Evolutionary conservation across 2,888 invertebrate species (phyloP).

Genomic region (Diogma glabrata): DNA sequence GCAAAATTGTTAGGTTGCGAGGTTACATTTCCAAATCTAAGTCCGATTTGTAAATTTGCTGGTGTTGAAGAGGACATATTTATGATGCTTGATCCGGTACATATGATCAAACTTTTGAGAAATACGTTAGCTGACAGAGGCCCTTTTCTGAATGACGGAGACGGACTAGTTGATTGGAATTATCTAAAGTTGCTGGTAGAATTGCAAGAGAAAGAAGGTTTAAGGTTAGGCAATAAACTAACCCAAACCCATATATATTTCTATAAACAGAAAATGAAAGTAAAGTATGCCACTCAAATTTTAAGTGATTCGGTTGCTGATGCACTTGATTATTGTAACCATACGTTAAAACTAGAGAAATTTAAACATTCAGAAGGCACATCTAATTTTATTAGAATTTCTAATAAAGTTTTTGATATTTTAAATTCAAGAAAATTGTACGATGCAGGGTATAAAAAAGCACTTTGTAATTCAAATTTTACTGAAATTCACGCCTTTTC

Average conservation of each 20-base stretch:
- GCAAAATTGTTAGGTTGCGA: background rate
- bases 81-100: background rate
- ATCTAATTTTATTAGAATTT: conserved; percentile 17
- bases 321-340: conserved; percentile 20
- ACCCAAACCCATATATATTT: background rate
- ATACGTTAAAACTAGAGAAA: conserved; percentile 17
- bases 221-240: background rate
- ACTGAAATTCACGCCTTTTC: conserved; percentile 16
- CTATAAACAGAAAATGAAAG: conserved; percentile 1
- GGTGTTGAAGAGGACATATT: background rate
- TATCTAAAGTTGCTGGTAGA: conserved; percentile 12
- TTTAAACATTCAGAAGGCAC: conserved; percentile 20
- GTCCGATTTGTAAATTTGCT: background rate
- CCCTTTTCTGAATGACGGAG: background rate
- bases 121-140: background rate
- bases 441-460: background rate
- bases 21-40: background rate
- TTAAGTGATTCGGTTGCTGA: conserved; percentile 22
- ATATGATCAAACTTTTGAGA: background rate
- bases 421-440: conserved; percentile 19
- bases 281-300: conserved; percentile 13
- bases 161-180: background rate
- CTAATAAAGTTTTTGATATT: conserved; percentile 22
- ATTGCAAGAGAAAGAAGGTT: background rate
- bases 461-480: conserved; percentile 6